Evolutionary conservation across 37 sponge, comb jelly and placozoan genomes (phyloP), one percentile per base, ranked within the genome.

Genomic region (Agelas oroides): DNA sequence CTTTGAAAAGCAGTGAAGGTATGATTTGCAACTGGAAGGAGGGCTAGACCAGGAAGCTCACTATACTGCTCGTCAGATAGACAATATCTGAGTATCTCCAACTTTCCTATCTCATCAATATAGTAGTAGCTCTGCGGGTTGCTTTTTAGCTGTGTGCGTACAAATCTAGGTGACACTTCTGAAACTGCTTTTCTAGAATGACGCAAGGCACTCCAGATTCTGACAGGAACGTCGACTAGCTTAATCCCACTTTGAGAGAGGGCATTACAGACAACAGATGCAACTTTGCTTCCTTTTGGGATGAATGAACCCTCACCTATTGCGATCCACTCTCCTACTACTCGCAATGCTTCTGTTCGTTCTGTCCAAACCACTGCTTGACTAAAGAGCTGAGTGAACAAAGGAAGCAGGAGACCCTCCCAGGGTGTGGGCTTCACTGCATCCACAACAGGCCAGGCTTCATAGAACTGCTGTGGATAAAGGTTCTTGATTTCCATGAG

Each of bases 11-110:
- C 20, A 41, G 38, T 35, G 71, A 89, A 89, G 14, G 53, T 77
- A 23, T 73, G 65, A 78, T 77, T 77, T 25, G 73, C 84, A 40
- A 89, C 41, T 32, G 89, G 89, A 18, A 89, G 70, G 28, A 89
- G 66, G 19, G 61, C 64, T 13, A 89, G 31, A 23, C 65, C 67
- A 64, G 36, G 32, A 19, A 87, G 55, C 18, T 87, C 88, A 46
- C n/a, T n/a, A 31, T 84, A 84, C 24, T 52, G 18, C 15, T 72
- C 25, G 46, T 89, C 84, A 23, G 57, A 65, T 16, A 89, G 79
- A 52, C 89, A 89, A 74, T 89, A 89, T 1, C 23, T 56, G 35
- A 89, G 79, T 30, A 89, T 37, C 28, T 73, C 64, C 28, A 70
- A 19, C 28, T 89, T 89, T 21, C 65, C 66, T 58, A 21, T 28